Evolutionary conservation across 2,113 vertebrate species (phyloP).

Genomic region (Callionymus lyra): DNA sequence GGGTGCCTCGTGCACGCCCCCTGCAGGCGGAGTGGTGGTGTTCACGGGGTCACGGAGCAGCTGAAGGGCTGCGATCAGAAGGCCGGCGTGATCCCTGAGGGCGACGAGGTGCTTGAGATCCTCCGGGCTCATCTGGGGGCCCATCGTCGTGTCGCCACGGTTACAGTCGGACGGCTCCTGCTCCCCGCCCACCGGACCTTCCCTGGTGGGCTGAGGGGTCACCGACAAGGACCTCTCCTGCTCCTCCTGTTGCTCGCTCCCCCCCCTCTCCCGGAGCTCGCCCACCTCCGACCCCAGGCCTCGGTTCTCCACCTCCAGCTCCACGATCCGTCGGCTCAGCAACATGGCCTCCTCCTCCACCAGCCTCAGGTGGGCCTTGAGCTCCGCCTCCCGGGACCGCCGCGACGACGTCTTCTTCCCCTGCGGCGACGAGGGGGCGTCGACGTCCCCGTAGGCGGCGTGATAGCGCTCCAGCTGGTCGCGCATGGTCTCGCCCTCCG

Average conservation of each 20-base stretch:
- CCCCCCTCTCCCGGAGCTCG: constrained; percentile 71
- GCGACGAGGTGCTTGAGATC: constrained; percentile 72
- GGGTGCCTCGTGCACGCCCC: constrained; percentile 75
- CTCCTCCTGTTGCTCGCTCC: constrained; percentile 18
- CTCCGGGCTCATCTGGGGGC: constrained; percentile 54
- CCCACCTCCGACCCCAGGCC: constrained; percentile 89
- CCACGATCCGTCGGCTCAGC: constrained; percentile 88
- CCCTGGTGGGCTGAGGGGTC: constrained; percentile 48
- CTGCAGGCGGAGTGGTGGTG: constrained; percentile 59
- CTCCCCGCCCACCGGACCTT: constrained; percentile 55
- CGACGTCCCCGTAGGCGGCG: constrained; percentile 78
- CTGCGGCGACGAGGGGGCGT: constrained; percentile 64
- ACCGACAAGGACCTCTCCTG: constrained; percentile 12
- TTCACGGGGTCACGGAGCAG: constrained; percentile 74
- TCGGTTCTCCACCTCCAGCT: constrained; percentile 93
- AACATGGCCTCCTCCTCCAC: constrained; percentile 96
- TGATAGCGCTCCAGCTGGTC: constrained; percentile 85
- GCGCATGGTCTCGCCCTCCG: constrained; percentile 83
- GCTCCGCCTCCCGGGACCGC: constrained; percentile 78
- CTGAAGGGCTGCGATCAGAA: constrained; percentile 81
- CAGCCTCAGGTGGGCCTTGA: constrained; percentile 88
- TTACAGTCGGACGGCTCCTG: constrained; percentile 41
- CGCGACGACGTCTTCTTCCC: constrained; percentile 64
- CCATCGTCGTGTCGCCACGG: not conserved
- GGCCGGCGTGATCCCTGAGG: constrained; percentile 76